Evolutionary conservation across 2,888 invertebrate species (phyloP).

Genomic region (Caenorhabditis parvicauda): DNA sequence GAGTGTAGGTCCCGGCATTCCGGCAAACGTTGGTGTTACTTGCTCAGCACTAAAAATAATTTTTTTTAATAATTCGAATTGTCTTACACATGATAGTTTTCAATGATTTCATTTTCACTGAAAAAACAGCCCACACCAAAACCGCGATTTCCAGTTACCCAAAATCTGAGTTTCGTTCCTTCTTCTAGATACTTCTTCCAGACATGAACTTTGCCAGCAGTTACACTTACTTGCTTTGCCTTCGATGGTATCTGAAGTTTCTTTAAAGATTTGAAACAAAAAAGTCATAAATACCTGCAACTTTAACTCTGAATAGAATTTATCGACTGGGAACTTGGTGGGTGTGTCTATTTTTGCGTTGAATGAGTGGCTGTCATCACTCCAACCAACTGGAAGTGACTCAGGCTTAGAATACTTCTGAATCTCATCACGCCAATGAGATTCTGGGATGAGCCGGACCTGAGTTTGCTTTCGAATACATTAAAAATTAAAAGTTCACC

Average conservation of each 20-base stretch:
- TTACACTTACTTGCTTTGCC: conserved; percentile 15
- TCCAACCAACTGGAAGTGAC: conserved; percentile 48
- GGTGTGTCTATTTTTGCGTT: conserved; percentile 37
- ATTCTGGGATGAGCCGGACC: conserved; percentile 32
- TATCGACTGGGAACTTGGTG: conserved; percentile 31
- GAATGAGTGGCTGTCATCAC: conserved; percentile 31
- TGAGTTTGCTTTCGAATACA: neutral
- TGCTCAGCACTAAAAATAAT: conserved; percentile 34
- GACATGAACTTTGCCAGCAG: conserved; percentile 25
- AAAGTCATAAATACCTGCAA: no score
- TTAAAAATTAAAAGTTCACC: conserved; percentile 15
- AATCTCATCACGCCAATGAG: conserved; percentile 48
- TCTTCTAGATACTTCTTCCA: conserved; percentile 16
- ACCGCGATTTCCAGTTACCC: conserved; percentile 32
- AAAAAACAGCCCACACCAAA: conserved; percentile 36
- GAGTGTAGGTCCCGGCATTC: conserved; percentile 54
- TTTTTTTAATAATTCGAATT: neutral
- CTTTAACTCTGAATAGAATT: conserved; percentile 46
- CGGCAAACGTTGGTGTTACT: conserved; percentile 36
- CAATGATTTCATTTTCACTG: conserved; percentile 22
- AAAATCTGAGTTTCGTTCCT: conserved; percentile 23
- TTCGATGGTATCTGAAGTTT: conserved; percentile 14
- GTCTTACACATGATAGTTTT: conserved; percentile 24
- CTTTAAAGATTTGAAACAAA: neutral
- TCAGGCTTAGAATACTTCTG: conserved; percentile 34